Evolutionary conservation across 2,113 vertebrate species (phyloP), one percentile per base, ranked within the genome.

Genomic region (Callorhinus ursinus): DNA sequence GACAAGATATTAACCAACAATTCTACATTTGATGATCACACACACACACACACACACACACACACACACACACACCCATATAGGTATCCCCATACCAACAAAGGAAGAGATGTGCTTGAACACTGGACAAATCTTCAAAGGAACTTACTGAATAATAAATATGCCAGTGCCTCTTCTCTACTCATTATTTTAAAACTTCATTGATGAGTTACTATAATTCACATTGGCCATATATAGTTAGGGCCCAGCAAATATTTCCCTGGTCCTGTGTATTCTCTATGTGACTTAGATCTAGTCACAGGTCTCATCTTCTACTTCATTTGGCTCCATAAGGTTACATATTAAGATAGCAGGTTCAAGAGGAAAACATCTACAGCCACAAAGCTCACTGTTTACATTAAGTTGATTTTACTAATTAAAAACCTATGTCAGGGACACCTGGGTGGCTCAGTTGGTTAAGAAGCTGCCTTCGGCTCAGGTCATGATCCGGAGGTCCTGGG

Each of bases 21-120:
- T 16, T 49, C 8, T 26, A 59, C 1, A 24, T 36, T 24, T 71
- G 28, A 69, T 51, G 36, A 16, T 16, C 4, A 82, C 51, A 80
- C 0, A 6, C 0, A 11, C 16, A 4, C 24, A 22, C 57, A 51
- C 39, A n/a, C 36, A 42, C 9, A 19, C 46, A 53, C 69, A 59
- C 1, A 57, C 3, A 42, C 39, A 69, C 21, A 76, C 15, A 77
- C 16, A 19, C 33, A 77, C 16, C 11, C 33, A 57, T 8, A 42
- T 19, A 5, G 2, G 7, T 22, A 49, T 36, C 3, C 8, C 24
- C 36, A 2, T 28, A 49, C 22, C 6, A 72, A 42, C 3, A 81
- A 3, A 88, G 63, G 36, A 71, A 59, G 6, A 71, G 0, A 59
- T 0, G 0, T 28, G 6, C 4, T 39, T 36, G 18, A 53, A 88